Base-by-base conservation (phyloP, 2,797 vertebrate species). In the Pteropus rufus region DNA sequence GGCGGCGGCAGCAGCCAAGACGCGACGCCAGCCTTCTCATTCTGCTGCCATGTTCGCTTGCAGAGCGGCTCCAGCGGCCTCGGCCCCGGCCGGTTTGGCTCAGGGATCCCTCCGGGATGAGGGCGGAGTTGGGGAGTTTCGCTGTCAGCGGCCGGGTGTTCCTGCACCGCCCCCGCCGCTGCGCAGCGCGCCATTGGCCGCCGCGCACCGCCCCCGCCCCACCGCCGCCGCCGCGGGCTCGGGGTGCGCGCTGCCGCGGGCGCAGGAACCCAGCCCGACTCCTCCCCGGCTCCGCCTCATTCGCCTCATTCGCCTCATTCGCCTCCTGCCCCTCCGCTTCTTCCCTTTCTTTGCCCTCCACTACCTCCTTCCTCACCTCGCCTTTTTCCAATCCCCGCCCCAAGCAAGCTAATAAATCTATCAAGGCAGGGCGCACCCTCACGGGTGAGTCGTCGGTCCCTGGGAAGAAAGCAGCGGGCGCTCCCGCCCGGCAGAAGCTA, bases 141-240 rank as follows among this genome's bases (percentile, higher is more conserved):
- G 79, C 98, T 97, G 98, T 97, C 98, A 97, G 97, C 97, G 83
- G 95, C 90, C 80, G 16, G 75, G 56, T 87, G 94, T 96, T 97
- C 98, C 98, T 95, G 98, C 97, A 64, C 97, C 97, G 98, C 98
- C 98, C 97, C 94, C 97, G 73, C 76, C 23, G 31, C 96, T 72
- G 93, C 96, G 90, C 95, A 31, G 92, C 79, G 92, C 96, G 70
- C 97, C 92, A 97, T 97, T 97, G 97, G 97, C 88, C 89, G 39
- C 70, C n/a, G 39, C 62, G 83, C 85, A 26, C 62, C 75, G 70
- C 86, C 94, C 72, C 96, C 91, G 79, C 94, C 95, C 72, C 21
- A 41, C 92, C 44, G 80, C 60, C 49, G 60, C 95, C 36, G n/a
- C 90, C 83, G 21, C 31, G 67, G 31, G 94, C 97, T 73, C 95